Percentiles rank a stretch among this genome's conserved stretches.
These are phyloP conservation scores for Chironomus tentans DNA, from an alignment of 2,888 invertebrate species.

Conservation along the genomic window DNA sequence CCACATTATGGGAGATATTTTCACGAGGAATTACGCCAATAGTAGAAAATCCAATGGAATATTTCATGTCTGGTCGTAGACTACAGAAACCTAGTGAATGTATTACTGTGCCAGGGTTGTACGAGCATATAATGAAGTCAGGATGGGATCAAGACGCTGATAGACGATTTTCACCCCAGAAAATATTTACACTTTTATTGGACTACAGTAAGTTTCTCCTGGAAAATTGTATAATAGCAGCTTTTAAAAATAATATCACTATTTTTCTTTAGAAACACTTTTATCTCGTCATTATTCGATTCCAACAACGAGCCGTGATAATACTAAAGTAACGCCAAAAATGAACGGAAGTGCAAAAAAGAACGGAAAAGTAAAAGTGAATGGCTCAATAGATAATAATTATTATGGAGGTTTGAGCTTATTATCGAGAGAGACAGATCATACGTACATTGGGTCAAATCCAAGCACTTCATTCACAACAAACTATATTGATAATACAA, in stretches of 20 bases:
- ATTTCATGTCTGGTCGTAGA: slow-evolving; percentile 32
- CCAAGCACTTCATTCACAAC: neutral
- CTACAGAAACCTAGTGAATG: slow-evolving; percentile 55
- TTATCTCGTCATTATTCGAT: slow-evolving; percentile 12
- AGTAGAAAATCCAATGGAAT: slow-evolving; percentile 33
- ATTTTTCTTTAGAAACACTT: slow-evolving; percentile 2
- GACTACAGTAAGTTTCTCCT: slow-evolving; percentile 4
- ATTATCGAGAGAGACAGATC: slow-evolving; percentile 22
- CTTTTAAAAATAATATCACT: neutral
- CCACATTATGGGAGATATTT: slow-evolving; percentile 89
- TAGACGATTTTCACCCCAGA: slow-evolving; percentile 67
- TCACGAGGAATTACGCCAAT: slow-evolving; percentile 53
- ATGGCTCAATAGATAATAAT: neutral
- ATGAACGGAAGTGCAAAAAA: neutral
- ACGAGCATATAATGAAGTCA: slow-evolving; percentile 58
- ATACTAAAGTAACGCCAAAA: neutral
- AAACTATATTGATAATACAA: slow-evolving; percentile 15
- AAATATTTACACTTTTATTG: slow-evolving; percentile 51
- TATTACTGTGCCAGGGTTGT: slow-evolving; percentile 58
- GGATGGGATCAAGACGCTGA: slow-evolving; percentile 73
- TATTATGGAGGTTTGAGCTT: slow-evolving; percentile 14
- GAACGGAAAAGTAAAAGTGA: neutral
- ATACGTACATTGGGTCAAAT: slow-evolving; percentile 20
- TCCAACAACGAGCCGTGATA: neutral
- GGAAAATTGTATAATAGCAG: no score